Conservation (phyloP, 1,140 invertebrate genomes). For the Fopius arisanus region DNA sequence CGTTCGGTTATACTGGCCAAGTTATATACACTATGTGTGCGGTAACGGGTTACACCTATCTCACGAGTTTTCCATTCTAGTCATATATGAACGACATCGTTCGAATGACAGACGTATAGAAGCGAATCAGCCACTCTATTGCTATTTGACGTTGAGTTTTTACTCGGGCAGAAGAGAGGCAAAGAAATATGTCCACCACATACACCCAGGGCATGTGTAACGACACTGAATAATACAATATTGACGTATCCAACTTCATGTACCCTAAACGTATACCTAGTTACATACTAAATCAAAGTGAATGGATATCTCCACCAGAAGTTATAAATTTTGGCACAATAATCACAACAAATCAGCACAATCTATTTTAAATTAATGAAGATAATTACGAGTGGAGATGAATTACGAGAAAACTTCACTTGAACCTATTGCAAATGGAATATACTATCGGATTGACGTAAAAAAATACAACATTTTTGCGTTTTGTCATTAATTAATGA, state of each 20-base stretch:
- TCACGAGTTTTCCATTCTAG: constrained; percentile 30
- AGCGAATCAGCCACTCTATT: neutral
- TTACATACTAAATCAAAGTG: constrained; percentile 28
- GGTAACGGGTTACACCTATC: constrained; percentile 34
- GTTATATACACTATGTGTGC: constrained; percentile 25
- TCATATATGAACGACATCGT: constrained; percentile 28
- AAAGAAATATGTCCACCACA: constrained; percentile 25
- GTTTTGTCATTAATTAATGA: too few species aligned
- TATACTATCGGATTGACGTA: too few species aligned
- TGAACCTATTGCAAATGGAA: too few species aligned
- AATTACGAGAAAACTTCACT: too few species aligned
- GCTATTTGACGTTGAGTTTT: neutral
- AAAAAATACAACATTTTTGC: too few species aligned
- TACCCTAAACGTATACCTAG: constrained; percentile 20
- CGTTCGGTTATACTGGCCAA: constrained; percentile 26
- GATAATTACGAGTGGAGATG: too few species aligned
- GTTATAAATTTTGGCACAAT: too few species aligned
- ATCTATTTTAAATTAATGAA: too few species aligned
- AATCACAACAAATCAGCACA: too few species aligned
- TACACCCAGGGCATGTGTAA: constrained; percentile 23
- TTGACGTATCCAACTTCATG: constrained; percentile 22
- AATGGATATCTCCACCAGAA: constrained; percentile 20
- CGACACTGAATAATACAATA: constrained; percentile 34
- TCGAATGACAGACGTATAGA: constrained; percentile 24
- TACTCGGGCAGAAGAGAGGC: constrained; percentile 15